These are phyloP conservation scores for Gisinianus flammeolus DNA, from an alignment of 2,888 invertebrate genomes.

Conservation along the genomic window DNA sequence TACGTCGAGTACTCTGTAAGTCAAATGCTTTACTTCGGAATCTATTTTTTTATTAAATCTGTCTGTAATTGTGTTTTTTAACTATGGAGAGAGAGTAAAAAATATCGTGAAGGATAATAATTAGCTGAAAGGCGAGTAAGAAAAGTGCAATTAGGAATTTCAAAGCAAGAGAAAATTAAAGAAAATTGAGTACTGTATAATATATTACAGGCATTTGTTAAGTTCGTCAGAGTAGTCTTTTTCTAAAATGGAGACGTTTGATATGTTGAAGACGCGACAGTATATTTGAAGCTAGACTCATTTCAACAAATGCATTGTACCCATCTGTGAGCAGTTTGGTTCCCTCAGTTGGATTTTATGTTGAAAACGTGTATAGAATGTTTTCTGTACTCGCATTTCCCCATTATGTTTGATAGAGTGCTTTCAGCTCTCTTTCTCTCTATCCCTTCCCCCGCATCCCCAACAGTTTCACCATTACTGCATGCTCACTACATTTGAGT, in stretches of 20 bases:
- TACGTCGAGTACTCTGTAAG: too few relatives aligned
- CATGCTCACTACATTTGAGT: background rate
- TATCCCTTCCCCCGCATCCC: background rate
- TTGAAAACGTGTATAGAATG: constrained; percentile 2
- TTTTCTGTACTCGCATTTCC: background rate
- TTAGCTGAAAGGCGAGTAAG: too few relatives aligned
- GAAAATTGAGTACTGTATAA: too few relatives aligned
- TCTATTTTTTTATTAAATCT: too few relatives aligned
- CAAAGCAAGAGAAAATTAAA: too few relatives aligned
- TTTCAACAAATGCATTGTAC: constrained; percentile 8
- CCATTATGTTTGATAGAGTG: background rate
- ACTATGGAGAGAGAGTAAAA: too few relatives aligned
- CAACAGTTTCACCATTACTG: background rate
- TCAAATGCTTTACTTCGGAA: too few relatives aligned
- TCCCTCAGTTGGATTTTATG: constrained; percentile 16
- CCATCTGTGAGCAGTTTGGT: background rate
- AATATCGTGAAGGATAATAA: too few relatives aligned
- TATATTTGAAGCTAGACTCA: background rate
- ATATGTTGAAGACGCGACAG: background rate
- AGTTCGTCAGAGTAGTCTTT: background rate
- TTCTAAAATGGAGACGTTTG: background rate
- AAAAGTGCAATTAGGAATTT: too few relatives aligned
- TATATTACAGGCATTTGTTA: background rate
- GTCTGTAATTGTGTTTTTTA: too few relatives aligned
- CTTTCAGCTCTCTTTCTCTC: background rate